A percentile compares a stretch with the other conserved stretches of the same genome.
Evolutionary conservation across 2,888 invertebrate genomes (phyloP).

Genomic region (Caenorhabditis sp.): DNA sequence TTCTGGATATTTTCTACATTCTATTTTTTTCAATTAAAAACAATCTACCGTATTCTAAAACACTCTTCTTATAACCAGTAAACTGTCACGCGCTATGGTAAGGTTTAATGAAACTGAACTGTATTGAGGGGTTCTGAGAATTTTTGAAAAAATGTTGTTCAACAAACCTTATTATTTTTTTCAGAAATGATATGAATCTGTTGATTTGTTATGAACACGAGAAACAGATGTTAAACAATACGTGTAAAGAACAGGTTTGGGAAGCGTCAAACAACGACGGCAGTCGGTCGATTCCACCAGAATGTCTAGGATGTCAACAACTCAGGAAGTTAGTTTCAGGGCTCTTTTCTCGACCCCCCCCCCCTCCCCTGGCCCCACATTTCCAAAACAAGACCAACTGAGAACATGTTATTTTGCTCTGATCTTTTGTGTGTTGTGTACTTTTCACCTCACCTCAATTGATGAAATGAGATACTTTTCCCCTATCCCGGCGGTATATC

Average conservation of each 20-base stretch:
- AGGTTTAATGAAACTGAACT: no score
- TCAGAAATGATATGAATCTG: not conserved
- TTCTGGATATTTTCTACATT: no score
- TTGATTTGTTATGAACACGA: not conserved
- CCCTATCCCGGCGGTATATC: not conserved
- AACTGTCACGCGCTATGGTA: no score
- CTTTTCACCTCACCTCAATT: not conserved
- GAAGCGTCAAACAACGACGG: not conserved
- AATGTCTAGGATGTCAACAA: conserved; percentile 1
- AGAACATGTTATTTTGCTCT: not conserved
- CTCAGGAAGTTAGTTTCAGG: not conserved
- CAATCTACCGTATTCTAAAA: no score
- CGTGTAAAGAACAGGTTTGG: not conserved
- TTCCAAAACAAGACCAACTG: no score
- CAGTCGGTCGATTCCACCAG: not conserved
- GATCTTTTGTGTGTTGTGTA: not conserved
- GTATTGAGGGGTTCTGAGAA: no score
- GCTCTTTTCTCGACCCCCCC: not conserved
- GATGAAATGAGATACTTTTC: not conserved
- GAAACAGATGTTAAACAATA: not conserved
- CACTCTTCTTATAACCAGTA: no score
- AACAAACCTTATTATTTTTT: no score
- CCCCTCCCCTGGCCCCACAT: not conserved
- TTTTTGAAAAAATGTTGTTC: no score
- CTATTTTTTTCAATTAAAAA: no score